Conservation (phyloP, 2,888 invertebrate species). For the Automeris io region DNA sequence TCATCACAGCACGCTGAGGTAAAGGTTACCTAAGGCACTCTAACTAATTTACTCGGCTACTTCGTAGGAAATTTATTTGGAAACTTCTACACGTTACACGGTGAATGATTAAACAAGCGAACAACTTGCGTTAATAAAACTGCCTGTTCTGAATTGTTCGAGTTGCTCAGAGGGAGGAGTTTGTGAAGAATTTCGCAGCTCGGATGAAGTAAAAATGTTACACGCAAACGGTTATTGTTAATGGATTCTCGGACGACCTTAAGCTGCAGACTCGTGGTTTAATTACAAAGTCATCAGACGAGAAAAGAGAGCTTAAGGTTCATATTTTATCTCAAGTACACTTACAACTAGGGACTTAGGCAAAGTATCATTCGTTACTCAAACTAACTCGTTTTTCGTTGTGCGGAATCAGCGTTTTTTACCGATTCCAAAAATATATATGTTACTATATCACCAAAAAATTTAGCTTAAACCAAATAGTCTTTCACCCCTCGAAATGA, state of each 20-base stretch:
- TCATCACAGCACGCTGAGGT: conserved; percentile 13
- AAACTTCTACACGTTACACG: conserved; percentile 38
- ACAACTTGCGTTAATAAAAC: conserved; percentile 40
- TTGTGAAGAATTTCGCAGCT: conserved; percentile 28
- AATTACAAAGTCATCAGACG: background rate
- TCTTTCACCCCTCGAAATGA: no score
- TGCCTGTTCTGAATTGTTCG: conserved; percentile 34
- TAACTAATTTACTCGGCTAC: conserved; percentile 32
- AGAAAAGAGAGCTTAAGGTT: no score
- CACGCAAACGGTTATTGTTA: conserved; percentile 21
- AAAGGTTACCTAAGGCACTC: conserved; percentile 31
- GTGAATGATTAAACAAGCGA: conserved; percentile 42
- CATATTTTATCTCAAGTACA: no score
- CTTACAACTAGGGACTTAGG: no score
- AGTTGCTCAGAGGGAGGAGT: conserved; percentile 20
- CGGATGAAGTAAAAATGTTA: conserved; percentile 25
- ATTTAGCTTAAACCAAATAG: no score
- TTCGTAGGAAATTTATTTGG: conserved; percentile 37
- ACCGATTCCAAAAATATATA: no score
- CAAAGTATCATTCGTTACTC: no score
- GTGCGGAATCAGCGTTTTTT: no score
- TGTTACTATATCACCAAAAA: no score
- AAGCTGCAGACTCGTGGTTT: no score
- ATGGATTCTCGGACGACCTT: no score
- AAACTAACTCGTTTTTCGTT: no score